Conservation (phyloP, 2,888 invertebrate species). For the Lobophora halterata region DNA sequence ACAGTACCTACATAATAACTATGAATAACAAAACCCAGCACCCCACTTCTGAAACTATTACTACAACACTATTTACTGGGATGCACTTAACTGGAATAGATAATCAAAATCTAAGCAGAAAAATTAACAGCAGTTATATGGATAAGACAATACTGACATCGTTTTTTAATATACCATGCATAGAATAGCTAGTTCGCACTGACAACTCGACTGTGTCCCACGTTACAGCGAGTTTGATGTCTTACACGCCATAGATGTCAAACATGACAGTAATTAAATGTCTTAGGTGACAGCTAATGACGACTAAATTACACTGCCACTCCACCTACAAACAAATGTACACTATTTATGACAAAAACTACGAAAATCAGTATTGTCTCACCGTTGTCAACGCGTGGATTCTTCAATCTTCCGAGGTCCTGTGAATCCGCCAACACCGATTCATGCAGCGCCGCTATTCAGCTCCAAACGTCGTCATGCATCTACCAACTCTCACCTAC, state of each 20-base stretch:
- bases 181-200: too few relatives aligned
- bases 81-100: slow-evolving; percentile 71
- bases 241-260: too few relatives aligned
- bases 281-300: too few relatives aligned
- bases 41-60: slow-evolving; percentile 61
- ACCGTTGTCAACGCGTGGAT: slow-evolving; percentile 41
- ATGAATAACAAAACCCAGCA: slow-evolving; percentile 61
- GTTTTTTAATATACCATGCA: slow-evolving; percentile 20
- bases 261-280: too few relatives aligned
- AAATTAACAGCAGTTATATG: slow-evolving; percentile 51
- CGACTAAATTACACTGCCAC: slow-evolving; percentile 9
- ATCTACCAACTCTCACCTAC: slow-evolving; percentile 52
- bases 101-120: slow-evolving; percentile 52
- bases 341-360: not conserved
- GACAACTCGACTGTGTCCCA: too few relatives aligned
- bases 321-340: not conserved
- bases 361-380: slow-evolving; percentile 46
- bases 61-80: slow-evolving; percentile 74
- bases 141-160: slow-evolving; percentile 59
- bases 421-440: slow-evolving; percentile 41
- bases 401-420: slow-evolving; percentile 41
- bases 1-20: slow-evolving; percentile 26
- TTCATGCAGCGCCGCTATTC: slow-evolving; percentile 65
- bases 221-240: too few relatives aligned
- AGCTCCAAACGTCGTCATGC: slow-evolving; percentile 60